Percentiles rank a stretch among this genome's conserved stretches.
Conservation (phyloP, 2,888 invertebrate genomes). For the Dryomyza anilis region DNA sequence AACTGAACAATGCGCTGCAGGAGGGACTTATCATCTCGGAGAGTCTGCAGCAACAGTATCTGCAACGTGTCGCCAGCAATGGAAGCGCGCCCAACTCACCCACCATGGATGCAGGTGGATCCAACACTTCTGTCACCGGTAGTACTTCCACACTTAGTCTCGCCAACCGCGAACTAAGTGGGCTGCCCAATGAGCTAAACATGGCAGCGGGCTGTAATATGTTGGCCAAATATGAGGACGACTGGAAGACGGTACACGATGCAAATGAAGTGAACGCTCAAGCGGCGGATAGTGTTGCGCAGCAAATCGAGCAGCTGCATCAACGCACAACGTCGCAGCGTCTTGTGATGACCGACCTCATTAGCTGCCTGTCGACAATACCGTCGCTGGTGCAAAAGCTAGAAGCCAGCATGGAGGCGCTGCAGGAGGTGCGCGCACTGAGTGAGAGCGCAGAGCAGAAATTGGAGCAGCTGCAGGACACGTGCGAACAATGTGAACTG, state of each 20-base stretch:
- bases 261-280: conserved; percentile 69
- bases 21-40: conserved; percentile 61
- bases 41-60: conserved; percentile 53
- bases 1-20: conserved; percentile 62
- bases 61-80: conserved; percentile 49
- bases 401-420: conserved; percentile 55
- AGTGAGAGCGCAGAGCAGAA: conserved; percentile 67
- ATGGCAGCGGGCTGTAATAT: conserved; percentile 69
- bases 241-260: conserved; percentile 70
- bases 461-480: conserved; percentile 66
- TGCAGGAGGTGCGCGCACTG: conserved; percentile 63
- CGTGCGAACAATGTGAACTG: conserved; percentile 69
- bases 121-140: conserved; percentile 19
- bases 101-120: conserved; percentile 27
- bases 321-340: conserved; percentile 43
- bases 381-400: conserved; percentile 59
- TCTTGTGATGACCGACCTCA: conserved; percentile 49
- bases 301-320: conserved; percentile 62
- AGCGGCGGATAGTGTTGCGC: conserved; percentile 62
- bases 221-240: conserved; percentile 68
- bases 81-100: conserved; percentile 37
- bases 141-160: conserved; percentile 18
- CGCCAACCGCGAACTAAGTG: conserved; percentile 39
- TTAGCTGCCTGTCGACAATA: conserved; percentile 47
- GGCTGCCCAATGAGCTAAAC: conserved; percentile 55